Evolutionary conservation across 2,113 vertebrate genomes (phyloP).

Genomic region (Tyrannus savana): DNA sequence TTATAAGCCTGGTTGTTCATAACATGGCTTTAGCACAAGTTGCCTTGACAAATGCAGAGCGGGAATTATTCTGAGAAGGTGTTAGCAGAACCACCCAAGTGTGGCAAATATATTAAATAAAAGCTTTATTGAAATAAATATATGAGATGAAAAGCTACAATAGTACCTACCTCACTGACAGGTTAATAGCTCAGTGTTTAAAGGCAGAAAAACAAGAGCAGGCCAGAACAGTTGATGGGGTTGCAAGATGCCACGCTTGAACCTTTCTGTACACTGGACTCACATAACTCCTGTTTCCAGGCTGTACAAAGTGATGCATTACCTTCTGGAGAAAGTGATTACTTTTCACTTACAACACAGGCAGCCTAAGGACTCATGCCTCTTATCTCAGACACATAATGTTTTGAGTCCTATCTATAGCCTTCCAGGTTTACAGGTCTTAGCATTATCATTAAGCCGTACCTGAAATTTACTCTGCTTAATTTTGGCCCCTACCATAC

Average conservation of each 20-base stretch:
- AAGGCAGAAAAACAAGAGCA: neutral
- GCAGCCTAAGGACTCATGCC: neutral
- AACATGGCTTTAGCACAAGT: neutral
- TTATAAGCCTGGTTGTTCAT: neutral
- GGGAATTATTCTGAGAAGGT: neutral
- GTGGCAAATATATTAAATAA: constrained; percentile 30
- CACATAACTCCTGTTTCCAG: neutral
- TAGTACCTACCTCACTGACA: neutral
- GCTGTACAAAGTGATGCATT: neutral
- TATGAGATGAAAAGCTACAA: neutral
- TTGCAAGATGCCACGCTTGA: neutral
- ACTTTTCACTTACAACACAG: neutral
- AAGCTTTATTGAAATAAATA: constrained; percentile 29
- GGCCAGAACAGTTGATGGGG: neutral
- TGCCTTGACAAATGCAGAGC: neutral
- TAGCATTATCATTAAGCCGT: neutral
- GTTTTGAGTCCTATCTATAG: neutral
- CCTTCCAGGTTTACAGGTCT: neutral
- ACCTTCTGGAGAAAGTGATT: neutral
- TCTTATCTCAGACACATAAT: neutral
- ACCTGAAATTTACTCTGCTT: neutral
- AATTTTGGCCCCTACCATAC: neutral
- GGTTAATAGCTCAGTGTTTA: constrained; percentile 26
- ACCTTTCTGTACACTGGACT: neutral
- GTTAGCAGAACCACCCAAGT: neutral